Conservation (phyloP, 2,797 vertebrate genomes). For the Synaphobranchus kaupii region DNA sequence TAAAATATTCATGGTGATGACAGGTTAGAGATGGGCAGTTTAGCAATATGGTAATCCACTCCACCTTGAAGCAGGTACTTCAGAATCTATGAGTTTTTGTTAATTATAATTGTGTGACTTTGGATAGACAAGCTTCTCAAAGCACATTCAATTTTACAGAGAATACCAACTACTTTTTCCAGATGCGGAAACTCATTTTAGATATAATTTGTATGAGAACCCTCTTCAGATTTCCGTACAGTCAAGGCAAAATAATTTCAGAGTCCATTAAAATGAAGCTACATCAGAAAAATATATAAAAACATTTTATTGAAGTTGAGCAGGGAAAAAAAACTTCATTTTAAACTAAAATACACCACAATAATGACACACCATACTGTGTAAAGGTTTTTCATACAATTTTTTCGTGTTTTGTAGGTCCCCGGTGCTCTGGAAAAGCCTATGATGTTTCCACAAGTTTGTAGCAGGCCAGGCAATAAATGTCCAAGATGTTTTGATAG, state of each 20-base stretch:
- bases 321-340: too few species aligned
- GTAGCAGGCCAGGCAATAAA: neutral
- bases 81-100: slow-evolving; percentile 39
- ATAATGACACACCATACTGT: neutral
- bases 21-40: neutral
- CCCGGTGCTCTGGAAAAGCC: neutral
- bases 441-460: neutral
- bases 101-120: slow-evolving; percentile 50
- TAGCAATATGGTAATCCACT: slow-evolving; percentile 19
- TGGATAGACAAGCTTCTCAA: too few species aligned
- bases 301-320: too few species aligned
- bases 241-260: neutral
- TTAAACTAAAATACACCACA: slow-evolving; percentile 7
- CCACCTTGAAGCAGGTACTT: slow-evolving; percentile 43
- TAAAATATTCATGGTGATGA: neutral
- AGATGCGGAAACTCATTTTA: neutral
- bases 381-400: neutral
- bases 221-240: neutral
- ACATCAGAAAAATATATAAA: neutral
- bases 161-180: neutral
- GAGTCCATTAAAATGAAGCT: neutral
- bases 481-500: neutral
- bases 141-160: neutral
- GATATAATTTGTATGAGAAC: neutral
- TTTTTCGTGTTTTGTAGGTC: slow-evolving; percentile 1